Base-by-base conservation (phyloP, 2,888 invertebrate genomes). In the Polyploca ridens region DNA sequence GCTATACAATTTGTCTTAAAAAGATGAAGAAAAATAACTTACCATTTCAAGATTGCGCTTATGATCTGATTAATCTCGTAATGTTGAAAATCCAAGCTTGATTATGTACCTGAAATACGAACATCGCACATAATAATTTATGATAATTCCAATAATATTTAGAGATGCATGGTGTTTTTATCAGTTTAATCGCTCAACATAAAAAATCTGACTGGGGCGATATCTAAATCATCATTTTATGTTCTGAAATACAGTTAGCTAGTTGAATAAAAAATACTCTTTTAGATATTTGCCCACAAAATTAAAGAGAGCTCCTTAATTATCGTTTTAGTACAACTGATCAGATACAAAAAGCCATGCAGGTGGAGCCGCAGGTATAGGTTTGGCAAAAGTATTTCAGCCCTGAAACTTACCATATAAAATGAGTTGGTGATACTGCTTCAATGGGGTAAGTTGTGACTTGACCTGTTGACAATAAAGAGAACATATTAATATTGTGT, bases 191-290 rank as follows among this genome's bases (percentile, higher is more conserved):
- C 46, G 41, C n/a, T 60, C 35, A 7, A 62, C 57, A 33, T 3
- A 33, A 0, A 57, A 7, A 33, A 44, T 64, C 64, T 62, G 64
- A 64, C 64, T 62, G 64, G 64, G 64, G 64, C 33, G 54, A 57
- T 64, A 60, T 64, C 27, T 6, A 38, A 65, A 64, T 70, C 72
- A 75, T 71, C 72, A 77, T 72, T 63, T 6, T 27, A 27, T 27
- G 27, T 27, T 1, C 1, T 27, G 27, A 27, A 27, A 27, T 27
- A 27, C 27, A 1, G 2, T 27, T 27, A 27, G 27, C 27, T 27
- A 27, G 27, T 27, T 27, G 2, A 27, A 27, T 27, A 27, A 27
- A 27, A 1, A 27, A 27, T 27, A 27, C 27, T 27, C 27, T 27
- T 27, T 27, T 27, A 27, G 27, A 27, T 27, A 27, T 27, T 27